phyloP scores from a whole-genome alignment of 2,797 vertebrate species.

The Macroramphosus scolopax region DNA sequence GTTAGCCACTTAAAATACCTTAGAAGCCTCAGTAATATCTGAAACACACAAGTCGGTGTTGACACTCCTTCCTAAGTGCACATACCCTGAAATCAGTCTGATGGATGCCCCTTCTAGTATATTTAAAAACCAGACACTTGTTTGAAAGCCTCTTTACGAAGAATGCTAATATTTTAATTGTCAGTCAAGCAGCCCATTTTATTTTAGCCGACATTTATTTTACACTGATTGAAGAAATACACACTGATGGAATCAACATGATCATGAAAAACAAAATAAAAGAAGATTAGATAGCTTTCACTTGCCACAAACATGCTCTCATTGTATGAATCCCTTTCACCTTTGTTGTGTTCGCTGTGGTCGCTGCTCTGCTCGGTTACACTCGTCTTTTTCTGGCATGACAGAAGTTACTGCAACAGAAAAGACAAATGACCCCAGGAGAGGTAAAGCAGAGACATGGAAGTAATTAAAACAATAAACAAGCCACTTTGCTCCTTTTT shows the following conservation, averaged over 20 bases:
- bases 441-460: neutral
- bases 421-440: constrained; percentile 10
- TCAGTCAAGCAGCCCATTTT: no score
- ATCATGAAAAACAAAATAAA: constrained; percentile 2
- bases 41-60: neutral
- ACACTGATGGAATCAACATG: neutral
- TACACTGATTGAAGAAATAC: no score
- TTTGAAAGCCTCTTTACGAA: no score
- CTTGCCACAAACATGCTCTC: constrained; percentile 2
- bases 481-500: neutral
- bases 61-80: neutral
- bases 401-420: constrained; percentile 25
- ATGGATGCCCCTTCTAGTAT: no score
- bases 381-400: constrained; percentile 28
- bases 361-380: constrained; percentile 23
- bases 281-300: neutral
- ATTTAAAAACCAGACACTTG: neutral
- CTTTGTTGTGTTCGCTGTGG: constrained; percentile 13
- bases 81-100: constrained; percentile 2
- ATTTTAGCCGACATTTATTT: no score
- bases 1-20: neutral
- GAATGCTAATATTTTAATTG: no score
- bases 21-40: neutral
- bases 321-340: constrained; percentile 13
- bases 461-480: no score